Evolutionary conservation across 2,113 vertebrate species (phyloP).

Genomic region (Lophochroa leadbeateri): DNA sequence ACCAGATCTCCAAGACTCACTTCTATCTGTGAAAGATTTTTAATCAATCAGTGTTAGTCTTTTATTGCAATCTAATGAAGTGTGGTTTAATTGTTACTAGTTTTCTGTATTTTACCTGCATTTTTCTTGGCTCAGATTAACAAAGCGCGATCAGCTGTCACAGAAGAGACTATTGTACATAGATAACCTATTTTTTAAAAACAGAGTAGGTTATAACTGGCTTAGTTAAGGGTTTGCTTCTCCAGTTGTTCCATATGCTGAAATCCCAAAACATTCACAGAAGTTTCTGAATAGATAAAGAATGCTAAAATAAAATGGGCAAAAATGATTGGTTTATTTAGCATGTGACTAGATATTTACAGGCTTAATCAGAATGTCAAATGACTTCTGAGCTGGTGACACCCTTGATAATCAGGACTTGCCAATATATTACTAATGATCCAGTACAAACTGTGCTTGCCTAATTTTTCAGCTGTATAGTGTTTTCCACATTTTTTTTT

Average conservation of each 20-base stretch:
- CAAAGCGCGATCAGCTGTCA: not conserved
- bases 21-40: not conserved
- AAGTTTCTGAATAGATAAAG: not conserved
- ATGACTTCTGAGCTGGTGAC: not conserved
- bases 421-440: conserved; percentile 32
- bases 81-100: not conserved
- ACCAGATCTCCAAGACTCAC: not conserved
- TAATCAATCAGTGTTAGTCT: not conserved
- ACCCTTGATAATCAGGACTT: not conserved
- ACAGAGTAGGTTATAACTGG: not conserved
- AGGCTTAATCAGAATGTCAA: not conserved
- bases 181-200: not conserved
- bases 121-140: not conserved
- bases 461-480: not conserved
- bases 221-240: not conserved
- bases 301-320: not conserved
- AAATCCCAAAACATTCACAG: not conserved
- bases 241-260: not conserved
- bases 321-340: not conserved
- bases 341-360: not conserved
- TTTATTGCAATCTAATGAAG: not conserved
- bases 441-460: not conserved
- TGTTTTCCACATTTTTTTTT: not conserved
- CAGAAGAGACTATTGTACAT: not conserved
- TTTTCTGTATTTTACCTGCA: not conserved